These are phyloP conservation scores for Calliscelio sp. DNA, from an alignment of 2,888 invertebrate genomes.

Conservation along the genomic window DNA sequence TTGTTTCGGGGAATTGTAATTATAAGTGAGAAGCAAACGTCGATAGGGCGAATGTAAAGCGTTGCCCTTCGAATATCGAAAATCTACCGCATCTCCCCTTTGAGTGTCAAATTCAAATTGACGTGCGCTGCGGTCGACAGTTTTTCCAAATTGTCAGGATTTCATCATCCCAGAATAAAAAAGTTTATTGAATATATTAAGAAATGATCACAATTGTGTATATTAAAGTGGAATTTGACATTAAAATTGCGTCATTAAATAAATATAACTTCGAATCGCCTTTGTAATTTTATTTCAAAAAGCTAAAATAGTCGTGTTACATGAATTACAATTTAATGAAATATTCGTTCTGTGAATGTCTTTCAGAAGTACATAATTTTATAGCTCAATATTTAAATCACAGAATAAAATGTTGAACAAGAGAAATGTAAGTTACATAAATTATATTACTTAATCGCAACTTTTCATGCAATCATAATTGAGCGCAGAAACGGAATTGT, in stretches of 20 bases:
- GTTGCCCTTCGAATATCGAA: conserved; percentile 13
- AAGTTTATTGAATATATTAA: conserved; percentile 17
- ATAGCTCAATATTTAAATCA: background rate
- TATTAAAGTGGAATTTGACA: background rate
- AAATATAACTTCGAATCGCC: background rate
- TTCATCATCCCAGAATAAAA: conserved; percentile 4
- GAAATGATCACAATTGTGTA: background rate
- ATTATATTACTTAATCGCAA: background rate
- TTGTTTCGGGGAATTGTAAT: conserved; percentile 11
- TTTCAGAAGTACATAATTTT: background rate
- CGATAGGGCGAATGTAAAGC: conserved; percentile 16
- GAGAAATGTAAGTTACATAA: too few species aligned
- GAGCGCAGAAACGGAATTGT: background rate
- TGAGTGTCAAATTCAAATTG: conserved; percentile 17
- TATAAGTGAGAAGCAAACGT: background rate
- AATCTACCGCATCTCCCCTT: conserved; percentile 6
- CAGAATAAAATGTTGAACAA: background rate
- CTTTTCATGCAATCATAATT: background rate
- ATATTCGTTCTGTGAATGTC: too few species aligned
- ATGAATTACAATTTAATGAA: too few species aligned
- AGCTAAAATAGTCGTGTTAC: background rate
- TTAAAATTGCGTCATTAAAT: background rate
- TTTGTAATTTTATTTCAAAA: background rate
- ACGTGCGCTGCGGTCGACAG: conserved; percentile 12
- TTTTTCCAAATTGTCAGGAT: conserved; percentile 20